phyloP scores from a whole-genome alignment of 2,888 invertebrate species.

The Tinea trinotella region DNA sequence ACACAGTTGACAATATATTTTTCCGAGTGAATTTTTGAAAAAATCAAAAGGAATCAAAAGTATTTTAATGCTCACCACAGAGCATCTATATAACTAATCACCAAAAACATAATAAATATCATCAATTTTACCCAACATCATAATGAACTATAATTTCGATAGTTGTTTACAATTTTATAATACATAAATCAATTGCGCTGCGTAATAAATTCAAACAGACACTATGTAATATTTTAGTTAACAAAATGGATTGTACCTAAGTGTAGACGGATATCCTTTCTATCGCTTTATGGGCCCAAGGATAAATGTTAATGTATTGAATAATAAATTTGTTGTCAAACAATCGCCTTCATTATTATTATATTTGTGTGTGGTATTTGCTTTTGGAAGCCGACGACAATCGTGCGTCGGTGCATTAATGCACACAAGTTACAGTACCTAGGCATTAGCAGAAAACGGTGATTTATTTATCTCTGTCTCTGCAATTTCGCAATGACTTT shows the following conservation, averaged over 20 bases:
- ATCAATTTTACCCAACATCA: neutral
- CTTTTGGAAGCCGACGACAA: neutral
- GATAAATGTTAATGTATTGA: constrained; percentile 47
- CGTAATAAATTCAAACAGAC: neutral
- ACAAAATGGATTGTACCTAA: constrained; percentile 14
- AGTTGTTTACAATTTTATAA: neutral
- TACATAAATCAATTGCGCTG: neutral
- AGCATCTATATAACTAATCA: no score
- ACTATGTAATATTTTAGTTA: constrained; percentile 17
- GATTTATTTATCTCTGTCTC: no score
- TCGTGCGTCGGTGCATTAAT: neutral
- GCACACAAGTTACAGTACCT: neutral
- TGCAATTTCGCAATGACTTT: no score
- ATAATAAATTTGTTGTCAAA: constrained; percentile 6
- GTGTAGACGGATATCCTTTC: constrained; percentile 65
- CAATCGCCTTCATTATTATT: neutral
- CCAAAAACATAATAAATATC: no score
- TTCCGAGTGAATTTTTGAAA: no score
- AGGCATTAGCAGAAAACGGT: no score
- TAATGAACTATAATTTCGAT: neutral
- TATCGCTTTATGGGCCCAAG: constrained; percentile 44
- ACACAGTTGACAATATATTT: no score
- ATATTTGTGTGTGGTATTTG: neutral
- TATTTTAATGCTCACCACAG: no score
- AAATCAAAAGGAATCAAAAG: no score